Evolutionary conservation across 2,113 vertebrate genomes (phyloP).

Genomic region (Cygnus atratus): DNA sequence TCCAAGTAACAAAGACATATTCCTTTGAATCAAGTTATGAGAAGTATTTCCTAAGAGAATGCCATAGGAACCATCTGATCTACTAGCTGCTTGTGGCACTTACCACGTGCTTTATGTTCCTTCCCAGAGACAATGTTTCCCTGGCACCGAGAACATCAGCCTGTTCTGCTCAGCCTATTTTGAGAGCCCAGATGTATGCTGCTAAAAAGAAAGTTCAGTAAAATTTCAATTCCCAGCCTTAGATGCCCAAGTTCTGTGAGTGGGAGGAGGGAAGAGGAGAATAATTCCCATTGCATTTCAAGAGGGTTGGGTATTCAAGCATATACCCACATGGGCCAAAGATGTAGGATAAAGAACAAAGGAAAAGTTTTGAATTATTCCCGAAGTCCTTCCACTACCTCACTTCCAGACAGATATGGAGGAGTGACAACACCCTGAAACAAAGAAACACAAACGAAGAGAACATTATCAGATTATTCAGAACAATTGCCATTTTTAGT

Average conservation of each 20-base stretch:
- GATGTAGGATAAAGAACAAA: slow-evolving; percentile 51
- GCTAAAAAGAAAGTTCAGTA: not conserved
- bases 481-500: slow-evolving; percentile 62
- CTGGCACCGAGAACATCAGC: not conserved
- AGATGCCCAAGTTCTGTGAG: not conserved
- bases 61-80: not conserved
- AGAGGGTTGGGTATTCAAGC: slow-evolving; percentile 30
- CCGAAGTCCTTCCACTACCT: slow-evolving; percentile 66
- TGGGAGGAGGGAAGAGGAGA: not conserved
- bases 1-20: slow-evolving; percentile 7
- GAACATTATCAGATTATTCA: slow-evolving; percentile 63
- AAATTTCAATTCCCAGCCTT: not conserved
- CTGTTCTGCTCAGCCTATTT: not conserved
- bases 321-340: not conserved
- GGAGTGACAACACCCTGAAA: slow-evolving; percentile 62
- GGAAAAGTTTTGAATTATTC: slow-evolving; percentile 57
- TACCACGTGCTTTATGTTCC: not conserved
- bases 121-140: not conserved
- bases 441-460: slow-evolving; percentile 17
- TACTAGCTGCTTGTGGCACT: not conserved
- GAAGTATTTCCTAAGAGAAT: slow-evolving; percentile 13
- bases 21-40: slow-evolving; percentile 10
- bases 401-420: slow-evolving; percentile 68
- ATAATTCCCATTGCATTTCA: not conserved
- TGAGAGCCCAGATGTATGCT: not conserved